Base-by-base conservation (phyloP, 2,797 vertebrate species). In the Orientallactaga sibirica region DNA sequence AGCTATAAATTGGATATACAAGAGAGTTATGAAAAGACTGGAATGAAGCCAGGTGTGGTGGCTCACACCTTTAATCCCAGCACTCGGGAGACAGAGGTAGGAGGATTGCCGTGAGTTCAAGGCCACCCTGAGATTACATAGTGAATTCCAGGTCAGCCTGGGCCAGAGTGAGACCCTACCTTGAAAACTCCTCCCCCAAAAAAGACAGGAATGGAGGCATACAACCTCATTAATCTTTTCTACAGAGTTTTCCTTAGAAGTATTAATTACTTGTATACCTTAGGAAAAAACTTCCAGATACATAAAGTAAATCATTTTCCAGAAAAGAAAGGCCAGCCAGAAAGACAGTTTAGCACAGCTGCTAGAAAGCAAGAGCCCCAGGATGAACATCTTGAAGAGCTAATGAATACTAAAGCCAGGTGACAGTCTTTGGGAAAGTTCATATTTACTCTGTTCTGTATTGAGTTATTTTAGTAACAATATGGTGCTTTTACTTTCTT, bases 211-310 rank as follows among this genome's bases (percentile, higher is more conserved):
- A 82, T 20, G 19, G 22, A 93, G 18, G 10, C 18, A 33, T 48
- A 80, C 86, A 75, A 83, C 52, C 0, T 83, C 75, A 88, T 62
- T 48, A 86, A 76, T 87, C 22, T 18, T 83, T 11, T 78, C 29
- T 91, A 22, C 0, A 15, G 68, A 61, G 3, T 1, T 77, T 92
- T 84, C 27, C 18, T 73, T 68, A 64, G 48, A 8, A 73, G 29
- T 81, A 68, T 79, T 76, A 87, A 92, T 94, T 3, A 94, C 22
- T 22, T 76, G 5, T 81, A 7, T 29, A 66, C 25, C 25, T 73
- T 90, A 16, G 43, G 7, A 43, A 92, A 88, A 90, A 90, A 48
- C 4, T 90, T 93, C 24, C 27, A 25, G 27, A 62, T 71, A 64
- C 29, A 37, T 61, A 43, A 86, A 75, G 20, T 75, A 12, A 78